Percentiles rank a stretch among this genome's conserved stretches.
Conservation (phyloP, 2,797 vertebrate species). For the Nasua narica region DNA sequence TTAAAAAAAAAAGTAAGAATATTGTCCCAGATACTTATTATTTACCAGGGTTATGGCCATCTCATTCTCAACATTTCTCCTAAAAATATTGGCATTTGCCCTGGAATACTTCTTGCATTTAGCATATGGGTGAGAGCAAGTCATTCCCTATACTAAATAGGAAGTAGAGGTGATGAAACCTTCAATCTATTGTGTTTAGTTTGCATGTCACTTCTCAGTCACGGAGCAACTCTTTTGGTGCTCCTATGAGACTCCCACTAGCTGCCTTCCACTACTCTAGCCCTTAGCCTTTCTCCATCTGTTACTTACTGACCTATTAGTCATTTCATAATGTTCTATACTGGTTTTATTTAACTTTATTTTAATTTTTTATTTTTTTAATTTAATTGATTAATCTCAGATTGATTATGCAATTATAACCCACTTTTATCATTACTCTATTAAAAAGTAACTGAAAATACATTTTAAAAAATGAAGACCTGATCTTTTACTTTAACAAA, state of each 20-base stretch:
- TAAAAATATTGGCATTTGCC: neutral
- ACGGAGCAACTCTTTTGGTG: fast-evolving
- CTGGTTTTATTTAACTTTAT: neutral
- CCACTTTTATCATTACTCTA: neutral
- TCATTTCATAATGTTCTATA: neutral
- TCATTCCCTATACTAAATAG: neutral
- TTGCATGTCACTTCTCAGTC: neutral
- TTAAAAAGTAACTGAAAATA: neutral
- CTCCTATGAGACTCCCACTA: fast-evolving
- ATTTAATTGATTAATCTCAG: neutral
- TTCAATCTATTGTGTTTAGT: neutral
- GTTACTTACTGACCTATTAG: neutral
- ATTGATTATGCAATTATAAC: neutral
- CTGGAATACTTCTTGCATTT: neutral
- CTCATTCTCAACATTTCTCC: neutral
- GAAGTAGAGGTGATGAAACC: neutral
- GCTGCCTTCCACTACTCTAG: neutral
- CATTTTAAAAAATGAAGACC: neutral
- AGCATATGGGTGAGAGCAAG: neutral
- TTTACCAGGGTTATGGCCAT: neutral
- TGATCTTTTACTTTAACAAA: neutral
- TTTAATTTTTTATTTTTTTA: neutral
- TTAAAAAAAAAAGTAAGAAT: neutral
- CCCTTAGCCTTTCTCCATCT: neutral
- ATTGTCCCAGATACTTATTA: neutral